Percentiles rank a stretch among this genome's conserved stretches.
These are phyloP conservation scores for Drosophila lutescens DNA, from an alignment of 2,888 invertebrate species.

Conservation along the genomic window DNA sequence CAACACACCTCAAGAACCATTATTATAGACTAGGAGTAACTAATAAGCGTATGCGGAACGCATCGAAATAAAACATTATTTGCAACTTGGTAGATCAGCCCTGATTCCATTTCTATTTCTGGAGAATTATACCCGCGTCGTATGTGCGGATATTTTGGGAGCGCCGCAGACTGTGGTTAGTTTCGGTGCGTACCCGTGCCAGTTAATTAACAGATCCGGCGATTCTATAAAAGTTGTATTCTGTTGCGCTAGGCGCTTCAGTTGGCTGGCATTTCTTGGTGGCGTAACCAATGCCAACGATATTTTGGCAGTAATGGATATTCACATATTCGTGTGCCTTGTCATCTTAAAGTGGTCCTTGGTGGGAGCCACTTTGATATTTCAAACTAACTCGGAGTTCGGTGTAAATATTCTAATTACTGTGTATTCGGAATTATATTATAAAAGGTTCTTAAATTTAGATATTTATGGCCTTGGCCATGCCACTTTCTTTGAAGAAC, in stretches of 20 bases:
- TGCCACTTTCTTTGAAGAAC: constrained; percentile 89
- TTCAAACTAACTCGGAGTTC: constrained; percentile 67
- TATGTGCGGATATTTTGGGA: constrained; percentile 20
- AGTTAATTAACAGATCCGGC: constrained; percentile 17
- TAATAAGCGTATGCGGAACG: constrained; percentile 25
- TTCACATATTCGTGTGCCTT: neutral
- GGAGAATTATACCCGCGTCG: neutral
- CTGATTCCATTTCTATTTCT: constrained; percentile 14
- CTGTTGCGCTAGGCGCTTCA: constrained; percentile 15
- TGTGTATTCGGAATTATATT: neutral
- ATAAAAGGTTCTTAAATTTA: constrained; percentile 71
- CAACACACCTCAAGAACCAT: constrained; percentile 42
- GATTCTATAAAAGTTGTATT: constrained; percentile 28
- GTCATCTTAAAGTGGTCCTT: neutral
- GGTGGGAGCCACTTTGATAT: constrained; percentile 44
- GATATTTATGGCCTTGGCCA: constrained; percentile 89
- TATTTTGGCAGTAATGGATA: neutral
- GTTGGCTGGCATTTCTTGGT: constrained; percentile 9
- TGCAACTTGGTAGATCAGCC: constrained; percentile 16
- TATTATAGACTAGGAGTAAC: constrained; percentile 37
- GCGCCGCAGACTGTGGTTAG: constrained; percentile 11
- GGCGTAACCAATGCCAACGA: neutral
- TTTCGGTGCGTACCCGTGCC: constrained; percentile 4
- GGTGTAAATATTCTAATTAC: constrained; percentile 54
- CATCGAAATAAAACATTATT: constrained; percentile 49